Base-by-base conservation (phyloP, 2,888 invertebrate species). In the Alloscopus bannaensis region DNA sequence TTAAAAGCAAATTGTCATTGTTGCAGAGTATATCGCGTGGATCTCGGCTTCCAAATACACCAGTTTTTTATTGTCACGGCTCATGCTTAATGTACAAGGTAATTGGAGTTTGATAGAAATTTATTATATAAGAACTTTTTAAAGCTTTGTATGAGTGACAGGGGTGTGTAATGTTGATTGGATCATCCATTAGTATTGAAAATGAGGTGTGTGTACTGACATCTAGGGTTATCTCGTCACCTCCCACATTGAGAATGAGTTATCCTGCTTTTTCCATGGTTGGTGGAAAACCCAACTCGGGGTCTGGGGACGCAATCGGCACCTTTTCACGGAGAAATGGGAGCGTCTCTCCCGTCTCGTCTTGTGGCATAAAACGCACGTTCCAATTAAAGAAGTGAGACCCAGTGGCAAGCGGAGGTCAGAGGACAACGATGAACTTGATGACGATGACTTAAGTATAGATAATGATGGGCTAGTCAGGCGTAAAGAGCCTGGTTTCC, bases 201-300 rank as follows among this genome's bases (percentile, higher is more conserved):
- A n/a, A n/a, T n/a, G n/a, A n/a, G n/a, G n/a, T n/a, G n/a, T n/a
- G n/a, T n/a, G n/a, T n/a, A n/a, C n/a, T n/a, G n/a, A n/a, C n/a
- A n/a, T n/a, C n/a, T n/a, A 84, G 83, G 83, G 83, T 29, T 57
- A 77, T n/a, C 42, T 84, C 26, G 81, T 84, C 8, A 66, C 75
- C 8, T 84, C 84, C 16, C 86, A 86, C 69, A 55, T 86, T 64
- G 83, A 83, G 45, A 70, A 73, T 26, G 75, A 79, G 31, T 45
- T 84, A 16, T 81, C 83, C 4, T 80, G 69, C 18, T 59, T 77
- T 20, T 84, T 86, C 65, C 80, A 84, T 57, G 81, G 84, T n/a
- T 84, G 84, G 84, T 84, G 84, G 86, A 80, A 78, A 70, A 86
- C 83, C 22, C 82, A 86, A 42, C 66, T 86, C 18, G 80, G 81